Evolutionary conservation across 2,113 vertebrate species (phyloP), one percentile per base, ranked within the genome.

Genomic region (Trochalopteron elliotii): DNA sequence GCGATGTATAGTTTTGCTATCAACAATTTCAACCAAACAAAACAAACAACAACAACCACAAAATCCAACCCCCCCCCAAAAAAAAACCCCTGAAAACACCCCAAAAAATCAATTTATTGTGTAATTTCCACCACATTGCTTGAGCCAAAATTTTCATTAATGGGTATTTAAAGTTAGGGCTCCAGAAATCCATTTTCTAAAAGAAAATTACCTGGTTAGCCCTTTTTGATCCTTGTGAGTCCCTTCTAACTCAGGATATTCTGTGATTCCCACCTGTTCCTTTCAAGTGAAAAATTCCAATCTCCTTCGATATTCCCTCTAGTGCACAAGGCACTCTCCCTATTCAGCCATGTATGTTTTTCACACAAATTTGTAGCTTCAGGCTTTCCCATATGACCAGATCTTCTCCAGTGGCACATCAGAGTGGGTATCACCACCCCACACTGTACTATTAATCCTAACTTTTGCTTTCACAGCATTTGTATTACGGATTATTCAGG

Each of bases 51-150:
- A 44, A 44, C 44, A 45, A 45, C 19, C 20, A 44, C 42, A 44
- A 44, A 45, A 47, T 44, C 44, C n/a, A n/a, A n/a, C 44, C 44
- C 3, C 20, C 44, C 18, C 49, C 15, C 49, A 11, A 53, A 1
- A 15, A 60, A 18, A 37, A 35, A 22, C 18, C 11, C 30, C 16
- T 50, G 18, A 28, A 24, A 22, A 12, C 9, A 11, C 6, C 10
- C 5, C 13, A 22, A 69, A 23, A n/a, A 25, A 31, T 6, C 8
- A 45, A 39, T 15, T 30, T 45, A 2, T 25, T 50, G 8, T 42
- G n/a, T 22, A 28, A n/a, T 15, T 50, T 55, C 28, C 6, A 53
- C 9, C 2, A 11, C 1, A 1, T 21, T 39, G n/a, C 0, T 53
- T 44, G 27, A 27, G 4, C 17, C 45, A 61, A 42, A 55, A 52